Evolutionary conservation across 2,113 vertebrate species (phyloP).

Genomic region (Theristicus caerulescens): DNA sequence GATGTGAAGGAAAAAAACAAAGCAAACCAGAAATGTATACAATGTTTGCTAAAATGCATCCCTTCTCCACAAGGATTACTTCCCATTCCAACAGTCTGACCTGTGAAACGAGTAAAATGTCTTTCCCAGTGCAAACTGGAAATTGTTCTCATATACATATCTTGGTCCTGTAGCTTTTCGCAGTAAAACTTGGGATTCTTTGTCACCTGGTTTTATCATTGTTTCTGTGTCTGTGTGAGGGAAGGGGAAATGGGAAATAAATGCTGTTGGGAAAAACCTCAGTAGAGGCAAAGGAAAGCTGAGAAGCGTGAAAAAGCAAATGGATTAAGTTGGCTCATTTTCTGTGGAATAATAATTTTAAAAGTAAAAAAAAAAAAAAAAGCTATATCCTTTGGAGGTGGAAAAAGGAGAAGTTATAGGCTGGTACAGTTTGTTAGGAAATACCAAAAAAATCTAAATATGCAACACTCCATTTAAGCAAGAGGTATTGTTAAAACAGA

Average conservation of each 20-base stretch:
- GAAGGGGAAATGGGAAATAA: neutral
- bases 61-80: neutral
- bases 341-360: neutral
- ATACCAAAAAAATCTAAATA: neutral
- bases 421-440: neutral
- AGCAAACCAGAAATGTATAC: neutral
- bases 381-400: neutral
- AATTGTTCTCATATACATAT: neutral
- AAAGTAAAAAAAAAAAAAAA: neutral
- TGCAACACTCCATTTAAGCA: neutral
- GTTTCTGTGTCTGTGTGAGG: neutral
- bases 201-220: neutral
- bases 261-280: neutral
- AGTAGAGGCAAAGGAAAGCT: neutral
- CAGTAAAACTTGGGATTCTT: neutral
- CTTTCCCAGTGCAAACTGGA: neutral
- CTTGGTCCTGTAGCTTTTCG: neutral
- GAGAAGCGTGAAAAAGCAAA: neutral
- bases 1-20: neutral
- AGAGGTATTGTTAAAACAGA: neutral
- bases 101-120: neutral
- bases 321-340: neutral
- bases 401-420: neutral
- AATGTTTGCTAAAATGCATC: neutral
- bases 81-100: neutral